Base-by-base conservation (phyloP, 2,113 vertebrate species). In the Promerops cafer region DNA sequence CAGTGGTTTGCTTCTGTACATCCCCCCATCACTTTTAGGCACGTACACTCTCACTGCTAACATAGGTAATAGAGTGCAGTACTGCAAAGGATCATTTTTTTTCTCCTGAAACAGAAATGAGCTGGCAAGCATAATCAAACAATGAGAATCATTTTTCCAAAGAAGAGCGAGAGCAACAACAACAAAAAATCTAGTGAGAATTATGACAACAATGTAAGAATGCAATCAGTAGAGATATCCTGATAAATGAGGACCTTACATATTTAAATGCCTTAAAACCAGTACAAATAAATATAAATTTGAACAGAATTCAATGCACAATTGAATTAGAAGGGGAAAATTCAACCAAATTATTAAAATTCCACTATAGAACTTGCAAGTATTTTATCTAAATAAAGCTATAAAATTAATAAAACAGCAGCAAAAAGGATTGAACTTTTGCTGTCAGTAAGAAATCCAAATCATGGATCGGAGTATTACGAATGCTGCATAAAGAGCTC, bases 391-490 rank as follows among this genome's bases (percentile, higher is more conserved):
- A 81, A 59, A 87, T 68, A 90, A 56, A 83, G 63, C 39, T 21
- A 59, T 61, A 68, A 78, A 92, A 82, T 69, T 4, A 89, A 90
- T 83, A 91, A 87, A 84, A 66, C 45, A 74, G 64, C 19, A 76
- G 56, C 57, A 27, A 45, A 90, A 94, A 87, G 78, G 69, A 90
- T 52, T 63, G 82, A 78, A 87, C 64, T 70, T 97, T 42, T 93
- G 50, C 83, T 91, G 64, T 93, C 92, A 96, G 92, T 84, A 91
- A 89, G 93, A 97, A 91, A 85, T 66, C 64, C 74, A 52, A 76
- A 76, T 91, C 85, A 82, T 20, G 33, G 87, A 50, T 83, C 70
- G 91, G 72, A 59, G 56, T 61, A 92, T 90, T 91, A 94, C 13
- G 68, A 95, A 84, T 74, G 59, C 90, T 59, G 54, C 12, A 5